Conservation (phyloP, 2,888 invertebrate genomes). For the Trypoxylon attenuatum region DNA sequence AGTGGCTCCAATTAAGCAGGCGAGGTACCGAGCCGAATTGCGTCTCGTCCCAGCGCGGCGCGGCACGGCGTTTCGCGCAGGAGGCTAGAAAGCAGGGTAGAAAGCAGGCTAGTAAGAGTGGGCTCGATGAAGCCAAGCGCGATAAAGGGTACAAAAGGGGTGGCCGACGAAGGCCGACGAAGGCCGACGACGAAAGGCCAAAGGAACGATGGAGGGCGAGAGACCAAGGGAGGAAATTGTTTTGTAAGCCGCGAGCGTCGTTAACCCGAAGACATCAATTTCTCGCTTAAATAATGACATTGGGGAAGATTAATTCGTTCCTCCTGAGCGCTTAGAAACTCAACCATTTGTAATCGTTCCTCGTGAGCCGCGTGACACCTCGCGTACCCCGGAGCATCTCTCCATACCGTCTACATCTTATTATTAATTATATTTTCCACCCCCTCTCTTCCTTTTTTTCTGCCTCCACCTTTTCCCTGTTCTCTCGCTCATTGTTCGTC, state of each 20-base stretch:
- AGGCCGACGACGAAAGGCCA: not conserved
- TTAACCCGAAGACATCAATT: slow-evolving; percentile 38
- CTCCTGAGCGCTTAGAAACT: slow-evolving; percentile 6
- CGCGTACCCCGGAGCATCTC: no score
- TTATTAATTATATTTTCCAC: no score
- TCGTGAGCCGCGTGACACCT: slow-evolving; percentile 4
- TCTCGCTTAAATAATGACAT: slow-evolving; percentile 34
- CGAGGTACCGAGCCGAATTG: no score
- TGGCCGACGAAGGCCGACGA: not conserved
- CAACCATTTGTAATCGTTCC: slow-evolving; percentile 4
- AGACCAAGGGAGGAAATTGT: slow-evolving; percentile 18
- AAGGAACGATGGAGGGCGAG: not conserved
- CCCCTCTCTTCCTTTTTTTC: no score
- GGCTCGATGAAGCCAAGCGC: not conserved
- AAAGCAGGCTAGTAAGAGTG: no score
- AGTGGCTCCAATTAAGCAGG: slow-evolving; percentile 37
- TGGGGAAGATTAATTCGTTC: slow-evolving; percentile 35
- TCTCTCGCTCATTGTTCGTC: no score
- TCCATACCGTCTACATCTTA: no score
- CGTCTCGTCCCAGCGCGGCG: no score
- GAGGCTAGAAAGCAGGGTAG: not conserved
- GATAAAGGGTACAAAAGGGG: not conserved
- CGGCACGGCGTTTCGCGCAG: slow-evolving; percentile 3
- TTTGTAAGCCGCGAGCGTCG: slow-evolving; percentile 30
- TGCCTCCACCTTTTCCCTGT: no score